Evolutionary conservation across 1,140 invertebrate genomes (phyloP), one percentile per base, ranked within the genome.

Genomic region (Heliothis virescens): DNA sequence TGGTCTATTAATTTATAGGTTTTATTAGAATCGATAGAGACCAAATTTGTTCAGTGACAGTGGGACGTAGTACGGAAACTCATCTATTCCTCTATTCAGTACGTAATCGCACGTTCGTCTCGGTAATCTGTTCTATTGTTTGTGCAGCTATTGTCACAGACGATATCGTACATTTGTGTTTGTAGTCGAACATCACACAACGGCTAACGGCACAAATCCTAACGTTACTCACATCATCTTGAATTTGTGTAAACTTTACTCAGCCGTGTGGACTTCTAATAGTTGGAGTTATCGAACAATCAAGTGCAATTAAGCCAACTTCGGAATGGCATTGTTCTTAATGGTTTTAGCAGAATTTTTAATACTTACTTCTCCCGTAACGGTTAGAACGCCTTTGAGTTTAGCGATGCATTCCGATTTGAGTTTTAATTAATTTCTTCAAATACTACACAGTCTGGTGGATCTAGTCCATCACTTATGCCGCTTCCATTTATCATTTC

Each of bases 121-220:
- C 60, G 55, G 80, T 83, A 87, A 87, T 86, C 81, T 82, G 78
- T 73, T 79, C 78, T 73, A 87, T 87, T 87, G 83, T 85, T 87
- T 87, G 74, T 79, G 47, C 15, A 80, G 50, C 82, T 78, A 82
- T 86, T 85, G 85, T 73, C 79, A 77, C 71, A 79, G 76, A 79
- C 50, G 57, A 77, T 81, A 82, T 79, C 67, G 69, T 77, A 74
- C 57, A 48, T 62, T 53, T 73, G 76, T 79, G 75, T 84, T 55
- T 69, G 21, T 76, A 67, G 71, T 67, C 55, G 78, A 48, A 77
- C 50, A 69, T 48, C 16, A 79, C 26, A 57, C 18, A 34, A 48
- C 72, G 63, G 12, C 34, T 57, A 80, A 71, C 69, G 62, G 34
- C 29, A 80, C 57, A 34, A 75, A 52, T 57, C 53, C 63, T 50